phyloP scores from a whole-genome alignment of 1,140 invertebrate species.

The Drosophila ercepeae region DNA sequence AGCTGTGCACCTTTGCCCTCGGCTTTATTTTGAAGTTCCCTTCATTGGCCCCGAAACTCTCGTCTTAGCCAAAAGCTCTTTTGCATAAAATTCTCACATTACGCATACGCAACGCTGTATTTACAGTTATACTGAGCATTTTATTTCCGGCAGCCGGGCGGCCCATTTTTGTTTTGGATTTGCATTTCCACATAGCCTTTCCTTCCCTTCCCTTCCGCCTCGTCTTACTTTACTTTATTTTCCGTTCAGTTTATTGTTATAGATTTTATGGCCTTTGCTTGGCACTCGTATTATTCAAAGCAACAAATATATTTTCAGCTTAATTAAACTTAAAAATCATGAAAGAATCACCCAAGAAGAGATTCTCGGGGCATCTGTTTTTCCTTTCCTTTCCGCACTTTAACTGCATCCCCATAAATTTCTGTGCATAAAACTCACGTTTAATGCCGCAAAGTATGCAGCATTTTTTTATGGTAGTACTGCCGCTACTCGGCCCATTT shows the following conservation, averaged over 20 bases:
- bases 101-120: slow-evolving; percentile 77
- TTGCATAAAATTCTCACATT: slow-evolving; percentile 81
- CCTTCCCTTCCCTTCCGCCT: too few relatives aligned
- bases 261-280: slow-evolving; percentile 62
- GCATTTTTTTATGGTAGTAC: slow-evolving; percentile 53
- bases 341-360: slow-evolving; percentile 37
- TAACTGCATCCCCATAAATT: slow-evolving; percentile 75
- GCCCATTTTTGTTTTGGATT: slow-evolving; percentile 53
- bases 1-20: slow-evolving; percentile 4
- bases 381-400: slow-evolving; percentile 28
- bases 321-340: slow-evolving; percentile 76
- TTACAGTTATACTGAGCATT: slow-evolving; percentile 75
- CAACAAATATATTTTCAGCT: slow-evolving; percentile 80
- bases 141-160: slow-evolving; percentile 63
- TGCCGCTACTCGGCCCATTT: slow-evolving; percentile 21
- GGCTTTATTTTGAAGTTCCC: not conserved
- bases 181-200: slow-evolving; percentile 39
- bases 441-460: slow-evolving; percentile 77
- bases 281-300: slow-evolving; percentile 72
- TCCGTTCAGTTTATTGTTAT: slow-evolving; percentile 70
- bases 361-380: slow-evolving; percentile 49
- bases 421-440: slow-evolving; percentile 72
- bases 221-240: slow-evolving; percentile 16
- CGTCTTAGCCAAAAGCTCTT: slow-evolving; percentile 55
- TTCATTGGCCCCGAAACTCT: slow-evolving; percentile 12